Evolutionary conservation across 2,113 vertebrate genomes (phyloP), one percentile per base, ranked within the genome.

Genomic region (Colossoma macropomum): DNA sequence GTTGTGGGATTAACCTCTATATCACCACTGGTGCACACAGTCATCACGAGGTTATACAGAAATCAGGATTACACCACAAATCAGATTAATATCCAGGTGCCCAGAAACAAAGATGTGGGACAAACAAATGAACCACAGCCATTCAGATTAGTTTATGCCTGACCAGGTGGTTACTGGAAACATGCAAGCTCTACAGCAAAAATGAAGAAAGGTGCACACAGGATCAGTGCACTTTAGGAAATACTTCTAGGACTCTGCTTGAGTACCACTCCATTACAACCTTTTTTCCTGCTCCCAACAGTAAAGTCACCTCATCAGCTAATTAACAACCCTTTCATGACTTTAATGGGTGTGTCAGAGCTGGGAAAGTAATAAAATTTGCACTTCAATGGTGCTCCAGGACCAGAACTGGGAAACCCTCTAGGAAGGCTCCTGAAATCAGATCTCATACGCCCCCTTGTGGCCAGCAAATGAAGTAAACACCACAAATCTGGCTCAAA

Each of bases 11-110:
- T 54, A 79, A 70, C 25, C 2, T 23, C 45, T 34, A 15, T 3
- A 27, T 38, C 65, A 52, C 17, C 12, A n/a, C n/a, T 66, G 34
- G n/a, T 17, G 8, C 38, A 65, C 8, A 75, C 13, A 38, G 1
- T 9, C 56, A 9, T 41, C n/a, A 76, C 60, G 12, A 60, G 56
- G 23, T 41, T 41, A 41, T 17, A 78, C 45, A 45, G 15, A 79
- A 70, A 79, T 72, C 38, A 63, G 25, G 34, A 48, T 73, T 73
- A 73, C 7, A 63, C 38, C 5, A 72, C 34, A 80, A 60, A 72
- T 23, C 25, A 63, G 70, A 73, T 80, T 79, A 25, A 8, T 48
- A 72, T 73, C 34, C 25, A 59, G 23, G 9, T 80, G 52, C 17
- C 16, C 17, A 25, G n/a, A 41, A 71, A 80, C 12, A 19, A 68